Base-by-base conservation (phyloP, 2,888 invertebrate genomes). In the Gonocerus acuteangulatus region DNA sequence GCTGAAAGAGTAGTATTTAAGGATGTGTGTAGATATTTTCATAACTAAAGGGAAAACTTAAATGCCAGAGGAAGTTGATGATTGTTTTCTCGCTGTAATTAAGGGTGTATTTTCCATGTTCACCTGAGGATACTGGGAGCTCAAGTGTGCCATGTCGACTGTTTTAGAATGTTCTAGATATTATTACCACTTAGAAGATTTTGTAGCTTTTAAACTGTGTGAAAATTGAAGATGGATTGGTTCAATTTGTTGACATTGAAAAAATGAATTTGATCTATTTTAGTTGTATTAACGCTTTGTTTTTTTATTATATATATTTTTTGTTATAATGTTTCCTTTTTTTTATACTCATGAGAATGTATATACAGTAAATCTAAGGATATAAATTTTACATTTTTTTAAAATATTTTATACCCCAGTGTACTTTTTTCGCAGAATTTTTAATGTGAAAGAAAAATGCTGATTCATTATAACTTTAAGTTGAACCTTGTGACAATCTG, bases 1-100 rank as follows among this genome's bases (percentile, higher is more conserved):
- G 59, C 59, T 59, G 59, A 48, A 52, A 36, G 59, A 44, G 34
- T 59, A 57, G 57, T 47, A 11, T 57, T 57, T 57, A 57, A 57
- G 57, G 39, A 54, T 54, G 54, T 39, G 39, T 54, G 54, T 54
- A 54, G 54, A 54, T 54, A 54, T 54, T 54, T 54, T 54, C 42
- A 54, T 54, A 54, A 54, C 19, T 4, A 22, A 42, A 54, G 54
- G 54, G 34, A 27, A 27, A 27, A 27, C 27, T 39, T 39, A n/a
- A 11, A 11, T 39, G 39, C 39, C 15, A 9, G n/a, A 13, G 39
- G 3, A 52, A 54, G 34, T 4, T 39, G 54, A 54, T 15, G 54
- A 42, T 39, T 54, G 19, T 15, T 54, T 42, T 54, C 54, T 54
- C 42, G 39, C 54, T 54, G 54, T n/a, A 54, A 42, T 21, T 52